Conservation (phyloP, 2,113 vertebrate species). For the Gymnobelideus leadbeateri region DNA sequence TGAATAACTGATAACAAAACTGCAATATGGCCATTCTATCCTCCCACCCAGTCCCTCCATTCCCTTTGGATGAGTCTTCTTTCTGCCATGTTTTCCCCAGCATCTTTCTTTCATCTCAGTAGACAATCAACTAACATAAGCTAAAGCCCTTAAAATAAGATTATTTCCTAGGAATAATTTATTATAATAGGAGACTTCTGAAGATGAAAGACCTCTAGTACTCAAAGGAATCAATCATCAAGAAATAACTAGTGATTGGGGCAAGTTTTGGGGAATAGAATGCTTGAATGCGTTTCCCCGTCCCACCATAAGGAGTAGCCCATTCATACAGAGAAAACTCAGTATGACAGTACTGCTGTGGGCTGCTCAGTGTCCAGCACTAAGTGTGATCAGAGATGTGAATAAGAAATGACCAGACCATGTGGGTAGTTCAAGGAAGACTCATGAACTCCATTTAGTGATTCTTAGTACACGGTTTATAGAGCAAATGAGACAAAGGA, state of each 20-base stretch:
- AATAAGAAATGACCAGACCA: too few species aligned
- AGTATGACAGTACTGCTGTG: background rate
- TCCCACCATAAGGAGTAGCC: background rate
- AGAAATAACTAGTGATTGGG: background rate
- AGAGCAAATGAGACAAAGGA: too few species aligned
- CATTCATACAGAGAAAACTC: background rate
- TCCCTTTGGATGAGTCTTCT: background rate
- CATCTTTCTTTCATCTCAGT: background rate
- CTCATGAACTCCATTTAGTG: too few species aligned
- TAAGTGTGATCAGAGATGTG: too few species aligned
- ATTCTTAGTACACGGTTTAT: too few species aligned
- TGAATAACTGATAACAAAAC: background rate
- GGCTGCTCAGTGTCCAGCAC: too few species aligned
- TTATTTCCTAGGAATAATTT: background rate
- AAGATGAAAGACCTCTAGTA: conserved; percentile 5
- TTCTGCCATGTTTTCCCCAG: background rate
- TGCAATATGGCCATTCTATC: background rate
- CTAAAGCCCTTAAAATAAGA: background rate
- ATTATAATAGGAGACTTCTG: conserved; percentile 6
- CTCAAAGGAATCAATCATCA: background rate
- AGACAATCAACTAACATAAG: background rate
- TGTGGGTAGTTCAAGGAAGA: too few species aligned
- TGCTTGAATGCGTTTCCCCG: background rate
- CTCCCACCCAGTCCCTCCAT: background rate
- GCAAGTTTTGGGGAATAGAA: background rate